A percentile compares a stretch with the other conserved stretches of the same genome.
Conservation (phyloP, 2,113 vertebrate genomes). For the Plecturocebus donacophilus region DNA sequence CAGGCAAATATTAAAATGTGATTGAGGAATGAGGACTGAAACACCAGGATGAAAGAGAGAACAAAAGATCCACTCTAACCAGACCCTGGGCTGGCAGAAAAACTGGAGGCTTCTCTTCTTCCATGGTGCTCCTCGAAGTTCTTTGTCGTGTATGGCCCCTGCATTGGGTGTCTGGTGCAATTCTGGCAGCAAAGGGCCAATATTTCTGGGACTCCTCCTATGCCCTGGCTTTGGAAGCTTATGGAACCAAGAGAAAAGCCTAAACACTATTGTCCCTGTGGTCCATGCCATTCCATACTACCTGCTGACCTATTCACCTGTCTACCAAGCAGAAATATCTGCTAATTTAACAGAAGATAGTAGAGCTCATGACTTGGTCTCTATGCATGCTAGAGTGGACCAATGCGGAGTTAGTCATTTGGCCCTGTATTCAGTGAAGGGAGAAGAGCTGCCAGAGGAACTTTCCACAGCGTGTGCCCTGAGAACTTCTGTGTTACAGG, state of each 20-base stretch:
- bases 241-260: neutral
- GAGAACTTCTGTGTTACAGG: fast-evolving
- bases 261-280: fast-evolving
- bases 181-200: neutral
- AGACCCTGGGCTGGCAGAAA: fast-evolving
- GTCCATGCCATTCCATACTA: fast-evolving
- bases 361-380: fast-evolving
- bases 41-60: neutral
- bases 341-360: neutral
- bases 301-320: neutral
- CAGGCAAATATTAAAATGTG: neutral
- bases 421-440: fast-evolving
- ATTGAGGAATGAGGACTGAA: neutral
- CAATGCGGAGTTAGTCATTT: fast-evolving
- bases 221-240: neutral
- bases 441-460: fast-evolving
- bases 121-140: neutral
- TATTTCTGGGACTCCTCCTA: neutral
- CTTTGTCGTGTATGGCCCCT: neutral
- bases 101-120: neutral
- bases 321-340: neutral
- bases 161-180: no score
- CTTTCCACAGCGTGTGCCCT: neutral
- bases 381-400: neutral
- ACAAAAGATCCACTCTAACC: fast-evolving